Base-by-base conservation (phyloP, 2,888 invertebrate genomes). In the Machimus atricapillus region DNA sequence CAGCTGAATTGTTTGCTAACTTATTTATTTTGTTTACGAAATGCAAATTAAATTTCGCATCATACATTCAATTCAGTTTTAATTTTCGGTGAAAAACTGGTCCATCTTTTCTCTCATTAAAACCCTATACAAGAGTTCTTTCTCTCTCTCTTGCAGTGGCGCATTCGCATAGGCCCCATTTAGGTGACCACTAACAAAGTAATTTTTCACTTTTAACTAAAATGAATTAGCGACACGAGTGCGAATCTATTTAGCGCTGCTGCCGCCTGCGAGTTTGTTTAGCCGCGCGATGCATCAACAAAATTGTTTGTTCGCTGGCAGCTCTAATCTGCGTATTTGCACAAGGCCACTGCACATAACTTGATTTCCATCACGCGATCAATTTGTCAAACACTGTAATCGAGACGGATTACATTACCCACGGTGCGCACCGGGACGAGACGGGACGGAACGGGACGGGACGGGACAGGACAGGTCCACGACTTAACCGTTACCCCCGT, bases 341-440 rank as follows among this genome's bases (percentile, higher is more conserved):
- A 85, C 43, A 46, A 85, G 74, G 85, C 85, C 85, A 85, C 85
- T 85, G 85, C 74, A 74, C 85, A 74, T 85, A 74, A 85, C 56
- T 86, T 66, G 86, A 86, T 86, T 86, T 86, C 79, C 66, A 86
- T 86, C 86, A 81, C 86, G 86, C 86, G 86, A 86, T 86, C 86
- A 86, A 86, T 86, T 86, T 86, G 86, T 86, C 86, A 86, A 86
- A 74, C 78, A 66, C 73, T 82, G 86, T 87, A 87, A 87, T 87
- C 86, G 86, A 87, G 86, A 87, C 37, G 86, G 81, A 87, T 87
- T 82, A 87, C 86, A 86, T 86, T 86, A 86, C 86, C 37, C 66
- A 52, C 52, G 31, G 85, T 27, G 34, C 14, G 16, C 12, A 12
- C 2, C 27, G 43, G 46, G 19, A 27, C 40, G 27, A 19, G 23